These are phyloP conservation scores for Aurelia coerulea DNA, from an alignment of 30 jellyfish, hydroid and myxozoan genomes.

Conservation along the genomic window DNA sequence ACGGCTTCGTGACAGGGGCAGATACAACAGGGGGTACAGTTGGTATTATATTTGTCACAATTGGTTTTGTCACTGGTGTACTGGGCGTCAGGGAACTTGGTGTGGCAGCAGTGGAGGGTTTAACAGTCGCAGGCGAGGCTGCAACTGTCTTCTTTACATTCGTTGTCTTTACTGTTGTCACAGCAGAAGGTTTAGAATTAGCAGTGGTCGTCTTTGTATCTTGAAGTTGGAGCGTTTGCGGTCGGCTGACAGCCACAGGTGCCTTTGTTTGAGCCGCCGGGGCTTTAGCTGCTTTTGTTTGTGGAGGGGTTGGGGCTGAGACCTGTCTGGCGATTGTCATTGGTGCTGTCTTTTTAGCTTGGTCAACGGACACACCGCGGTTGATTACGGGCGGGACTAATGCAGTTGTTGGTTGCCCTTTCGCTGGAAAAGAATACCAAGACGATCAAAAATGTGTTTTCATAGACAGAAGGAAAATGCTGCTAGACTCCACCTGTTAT, in stretches of 20 bases:
- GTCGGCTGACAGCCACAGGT: background rate
- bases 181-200: slow-evolving; percentile 19
- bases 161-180: slow-evolving; percentile 25
- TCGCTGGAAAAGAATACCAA: background rate
- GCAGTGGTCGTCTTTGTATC: slow-evolving; percentile 32
- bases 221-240: slow-evolving; percentile 35
- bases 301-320: slow-evolving; percentile 10
- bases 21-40: slow-evolving; percentile 13
- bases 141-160: background rate
- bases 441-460: too few species aligned
- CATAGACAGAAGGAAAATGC: too few species aligned
- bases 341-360: slow-evolving; percentile 5
- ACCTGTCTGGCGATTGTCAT: slow-evolving; percentile 4
- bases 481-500: too few species aligned
- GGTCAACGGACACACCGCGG: slow-evolving; percentile 21
- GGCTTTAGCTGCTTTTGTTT: slow-evolving; percentile 15
- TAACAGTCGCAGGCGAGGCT: slow-evolving; percentile 23
- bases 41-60: background rate
- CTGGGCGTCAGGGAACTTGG: slow-evolving; percentile 9
- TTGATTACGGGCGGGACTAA: slow-evolving; percentile 13
- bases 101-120: slow-evolving; percentile 37
- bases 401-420: slow-evolving; percentile 2
- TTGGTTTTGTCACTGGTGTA: slow-evolving; percentile 1
- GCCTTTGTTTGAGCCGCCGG: slow-evolving; percentile 10
- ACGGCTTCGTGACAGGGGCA: slow-evolving; percentile 30